Base-by-base conservation (phyloP, 1,140 invertebrate species). In the Diorhabda carinulata region DNA sequence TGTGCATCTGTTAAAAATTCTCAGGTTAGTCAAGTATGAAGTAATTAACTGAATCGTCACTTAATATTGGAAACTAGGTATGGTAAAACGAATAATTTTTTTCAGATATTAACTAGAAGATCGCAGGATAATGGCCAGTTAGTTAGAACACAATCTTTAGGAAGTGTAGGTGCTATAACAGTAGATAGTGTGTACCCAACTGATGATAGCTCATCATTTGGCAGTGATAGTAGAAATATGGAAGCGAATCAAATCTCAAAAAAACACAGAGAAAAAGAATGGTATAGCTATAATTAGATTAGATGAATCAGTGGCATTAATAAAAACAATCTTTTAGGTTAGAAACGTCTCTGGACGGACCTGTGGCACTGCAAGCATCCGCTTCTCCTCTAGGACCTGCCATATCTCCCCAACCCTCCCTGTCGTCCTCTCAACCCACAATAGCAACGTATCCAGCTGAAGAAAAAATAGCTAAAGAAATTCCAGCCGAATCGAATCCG, bases 111-210 rank as follows among this genome's bases (percentile, higher is more conserved):
- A 70, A 81, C 79, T 57, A 80, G 85, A 57, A 81, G 83, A 61
- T 81, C 84, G 62, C 83, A 82, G 69, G 84, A 82, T 76, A 80
- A 83, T 45, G 83, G 84, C 47, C 75, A 82, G 73, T 76, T 88
- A 10, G 80, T 87, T 43, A 78, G 86, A 47, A 88, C 87, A 2
- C 86, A 88, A 63, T 88, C 87, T 3, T 73, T 88, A n/a, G 86
- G 86, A 2, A 88, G 85, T 73, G 86, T 89, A 2, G 86, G 86
- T 66, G 81, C 83, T 73, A 52, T 61, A 80, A 85, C 45, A 75
- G 76, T 78, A 25, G 81, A 78, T 73, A 74, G 73, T 72, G 74
- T 78, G 47, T 78, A 75, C 69, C 76, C 78, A 43, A 75, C 78
- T 70, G 76, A 80, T 78, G 76, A 78, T 70, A 77, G 77, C 66